Percentiles rank a stretch among this genome's conserved stretches.
These are phyloP conservation scores for Talpa occidentalis DNA, from an alignment of 2,113 vertebrate species.

Conservation along the genomic window DNA sequence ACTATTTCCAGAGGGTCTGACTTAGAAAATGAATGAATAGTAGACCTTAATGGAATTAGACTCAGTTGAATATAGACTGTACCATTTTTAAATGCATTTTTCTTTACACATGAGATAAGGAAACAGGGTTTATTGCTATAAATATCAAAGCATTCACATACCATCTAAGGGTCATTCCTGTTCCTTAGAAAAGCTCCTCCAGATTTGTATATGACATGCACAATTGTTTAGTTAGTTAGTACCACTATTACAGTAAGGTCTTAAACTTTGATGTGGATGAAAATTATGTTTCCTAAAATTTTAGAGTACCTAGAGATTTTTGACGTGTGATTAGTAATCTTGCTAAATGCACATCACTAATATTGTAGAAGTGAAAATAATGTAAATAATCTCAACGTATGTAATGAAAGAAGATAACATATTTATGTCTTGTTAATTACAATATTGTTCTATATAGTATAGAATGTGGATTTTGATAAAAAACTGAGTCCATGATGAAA, in stretches of 20 bases:
- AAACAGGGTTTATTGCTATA: neutral
- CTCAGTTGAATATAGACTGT: neutral
- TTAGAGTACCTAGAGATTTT: neutral
- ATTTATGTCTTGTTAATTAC: neutral
- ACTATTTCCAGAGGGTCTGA: neutral
- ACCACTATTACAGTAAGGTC: neutral
- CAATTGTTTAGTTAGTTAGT: neutral
- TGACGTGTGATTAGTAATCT: neutral
- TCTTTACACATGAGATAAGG: neutral
- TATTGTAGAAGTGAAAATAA: conserved; percentile 46
- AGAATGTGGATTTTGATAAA: neutral
- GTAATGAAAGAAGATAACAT: neutral
- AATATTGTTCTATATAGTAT: neutral
- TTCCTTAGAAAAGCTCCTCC: neutral
- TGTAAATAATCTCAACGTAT: neutral
- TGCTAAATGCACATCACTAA: neutral
- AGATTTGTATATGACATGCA: neutral
- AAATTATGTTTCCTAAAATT: neutral
- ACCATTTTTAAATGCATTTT: neutral
- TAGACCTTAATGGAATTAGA: neutral
- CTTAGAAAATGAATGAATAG: conserved; percentile 26
- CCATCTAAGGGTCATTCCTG: neutral
- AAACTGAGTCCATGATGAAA: neutral
- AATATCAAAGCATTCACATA: neutral
- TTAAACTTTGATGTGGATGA: conserved; percentile 8